phyloP scores from a whole-genome alignment of 2,113 vertebrate species.

The Datnioides undecimradiatus region DNA sequence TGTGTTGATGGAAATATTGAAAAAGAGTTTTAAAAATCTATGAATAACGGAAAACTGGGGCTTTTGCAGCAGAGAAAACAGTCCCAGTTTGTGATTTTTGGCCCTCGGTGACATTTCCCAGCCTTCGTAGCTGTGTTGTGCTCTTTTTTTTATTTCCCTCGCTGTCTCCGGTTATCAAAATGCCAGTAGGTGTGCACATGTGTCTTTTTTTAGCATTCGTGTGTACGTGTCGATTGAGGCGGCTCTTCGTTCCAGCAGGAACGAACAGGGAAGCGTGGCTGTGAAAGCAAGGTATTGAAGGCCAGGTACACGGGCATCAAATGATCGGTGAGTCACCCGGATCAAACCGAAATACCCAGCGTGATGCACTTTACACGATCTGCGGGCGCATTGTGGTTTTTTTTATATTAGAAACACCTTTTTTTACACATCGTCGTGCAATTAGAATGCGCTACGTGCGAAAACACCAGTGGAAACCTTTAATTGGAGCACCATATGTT shows the following conservation, averaged over 20 bases:
- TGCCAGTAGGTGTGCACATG: neutral
- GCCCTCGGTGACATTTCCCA: neutral
- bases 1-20: neutral
- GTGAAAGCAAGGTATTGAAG: neutral
- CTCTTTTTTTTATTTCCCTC: neutral
- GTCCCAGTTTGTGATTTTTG: neutral
- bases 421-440: neutral
- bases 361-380: neutral
- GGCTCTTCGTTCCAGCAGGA: slow-evolving; percentile 19
- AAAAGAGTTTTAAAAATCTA: too few species aligned
- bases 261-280: neutral
- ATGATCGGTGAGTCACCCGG: neutral
- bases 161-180: slow-evolving; percentile 3
- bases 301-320: neutral
- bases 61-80: neutral
- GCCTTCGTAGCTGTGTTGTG: neutral
- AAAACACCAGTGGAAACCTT: slow-evolving; percentile 6
- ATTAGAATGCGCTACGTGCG: neutral
- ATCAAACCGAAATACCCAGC: neutral
- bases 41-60: neutral
- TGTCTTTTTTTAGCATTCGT: neutral
- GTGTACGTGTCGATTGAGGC: slow-evolving; percentile 6
- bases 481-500: slow-evolving; percentile 35
- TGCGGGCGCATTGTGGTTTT: neutral
- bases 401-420: slow-evolving; percentile 15